Evolutionary conservation across 2,888 invertebrate species (phyloP), one percentile per base, ranked within the genome.

Genomic region (Diogma glabrata): DNA sequence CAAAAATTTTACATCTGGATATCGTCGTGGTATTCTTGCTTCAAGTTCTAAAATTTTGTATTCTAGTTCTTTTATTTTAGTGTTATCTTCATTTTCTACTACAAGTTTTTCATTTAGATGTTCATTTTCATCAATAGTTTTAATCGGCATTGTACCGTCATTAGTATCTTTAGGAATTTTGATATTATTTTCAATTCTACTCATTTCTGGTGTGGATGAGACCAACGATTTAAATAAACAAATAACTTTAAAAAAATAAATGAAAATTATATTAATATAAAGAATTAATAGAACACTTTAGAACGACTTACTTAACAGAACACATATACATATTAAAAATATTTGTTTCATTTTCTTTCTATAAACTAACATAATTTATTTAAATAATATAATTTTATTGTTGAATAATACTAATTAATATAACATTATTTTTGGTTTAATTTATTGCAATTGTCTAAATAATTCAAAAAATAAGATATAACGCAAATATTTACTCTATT

Each of bases 1-100:
- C 14, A 93, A 75, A 66, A 91, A 93, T 65, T 86, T 87, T 0
- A 97, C 94, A 65, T 87, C 83, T 0, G 93, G 94, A 72, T 86
- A 94, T 58, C 83, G 84, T 60, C 89, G 88, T 2, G 87, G 84
- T 45, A 87, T 76, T 61, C 81, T 76, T 3, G 78, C 75, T 65
- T 89, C 88, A 46, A 90, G 66, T 49, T 79, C 73, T 49, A 77
- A 75, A 33, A 90, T 72, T 70, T 85, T 86, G 55, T 79, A 78
- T 66, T 87, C 86, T 50, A 90, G 64, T 50, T 78, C 77, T 33
- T 75, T 73, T 55, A 89, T 76, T 59, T 78, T 77, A 24, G 69
- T 69, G 56, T 43, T 43, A 22, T 20, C 43, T 23, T 43, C 43
- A 22, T 43, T 43, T 43, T 22, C 23, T 22, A 22, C 43, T 14